phyloP scores from a whole-genome alignment of 2,888 invertebrate genomes.

The Branchipolynoe longqiensis region DNA sequence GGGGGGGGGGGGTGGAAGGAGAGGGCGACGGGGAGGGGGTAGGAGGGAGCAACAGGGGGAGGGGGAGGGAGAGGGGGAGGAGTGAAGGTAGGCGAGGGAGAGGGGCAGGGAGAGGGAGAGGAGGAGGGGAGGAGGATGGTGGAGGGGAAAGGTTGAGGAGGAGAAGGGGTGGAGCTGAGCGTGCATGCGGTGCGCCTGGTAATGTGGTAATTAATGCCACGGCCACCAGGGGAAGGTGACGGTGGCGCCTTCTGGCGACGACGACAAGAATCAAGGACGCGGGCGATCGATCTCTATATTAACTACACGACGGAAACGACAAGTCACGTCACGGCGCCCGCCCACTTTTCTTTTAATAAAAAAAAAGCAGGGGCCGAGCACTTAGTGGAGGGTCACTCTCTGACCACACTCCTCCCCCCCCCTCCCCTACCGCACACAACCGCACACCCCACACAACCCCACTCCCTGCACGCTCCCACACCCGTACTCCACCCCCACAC shows the following conservation, averaged over 20 bases:
- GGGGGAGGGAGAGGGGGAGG: no score
- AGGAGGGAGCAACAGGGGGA: no score
- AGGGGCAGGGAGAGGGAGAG: no score
- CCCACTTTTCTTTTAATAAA: not conserved
- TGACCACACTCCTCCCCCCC: not conserved
- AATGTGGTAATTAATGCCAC: constrained; percentile 30
- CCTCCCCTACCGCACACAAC: not conserved
- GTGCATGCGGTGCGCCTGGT: not conserved
- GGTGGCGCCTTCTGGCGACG: not conserved
- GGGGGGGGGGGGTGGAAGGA: no score
- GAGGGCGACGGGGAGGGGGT: no score
- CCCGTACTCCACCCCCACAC: no score
- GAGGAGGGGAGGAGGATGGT: no score
- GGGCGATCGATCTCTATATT: constrained; percentile 7
- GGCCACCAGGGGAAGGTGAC: constrained; percentile 7
- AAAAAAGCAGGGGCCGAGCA: not conserved
- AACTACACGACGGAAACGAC: not conserved
- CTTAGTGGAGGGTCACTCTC: not conserved
- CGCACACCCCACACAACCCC: not conserved
- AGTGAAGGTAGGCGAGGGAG: no score
- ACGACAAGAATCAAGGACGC: constrained; percentile 14
- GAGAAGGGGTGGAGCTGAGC: no score
- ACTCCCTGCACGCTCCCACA: no score
- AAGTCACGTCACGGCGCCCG: not conserved
- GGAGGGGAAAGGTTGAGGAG: no score